These are phyloP conservation scores for Cylindroiulus punctatus DNA, from an alignment of 2,888 invertebrate genomes.

Conservation along the genomic window DNA sequence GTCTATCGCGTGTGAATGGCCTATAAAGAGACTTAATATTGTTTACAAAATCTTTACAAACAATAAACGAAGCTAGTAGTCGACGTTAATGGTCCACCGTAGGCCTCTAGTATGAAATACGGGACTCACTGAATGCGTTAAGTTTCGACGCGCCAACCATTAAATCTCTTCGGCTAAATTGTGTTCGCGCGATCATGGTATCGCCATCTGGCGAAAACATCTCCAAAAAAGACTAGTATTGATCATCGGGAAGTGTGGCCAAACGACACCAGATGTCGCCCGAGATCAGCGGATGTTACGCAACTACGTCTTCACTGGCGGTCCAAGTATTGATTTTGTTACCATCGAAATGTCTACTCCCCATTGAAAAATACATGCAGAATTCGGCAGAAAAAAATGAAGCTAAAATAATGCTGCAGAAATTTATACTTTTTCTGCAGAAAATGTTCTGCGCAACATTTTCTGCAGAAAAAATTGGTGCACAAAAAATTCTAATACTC, in stretches of 20 bases:
- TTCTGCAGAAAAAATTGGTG: no score
- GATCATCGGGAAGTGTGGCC: not conserved
- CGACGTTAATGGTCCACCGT: not conserved
- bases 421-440: no score
- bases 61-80: not conserved
- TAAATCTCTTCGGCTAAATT: no score
- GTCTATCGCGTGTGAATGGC: not conserved
- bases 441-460: no score
- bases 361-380: no score
- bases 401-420: no score
- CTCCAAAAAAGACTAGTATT: not conserved
- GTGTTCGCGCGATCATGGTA: not conserved
- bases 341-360: no score
- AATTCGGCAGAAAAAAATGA: no score
- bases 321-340: no score
- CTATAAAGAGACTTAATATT: conserved; percentile 32
- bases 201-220: not conserved
- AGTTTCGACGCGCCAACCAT: not conserved
- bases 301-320: no score
- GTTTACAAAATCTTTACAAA: conserved; percentile 25
- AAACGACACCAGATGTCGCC: not conserved
- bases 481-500: no score
- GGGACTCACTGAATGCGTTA: no score
- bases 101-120: not conserved
- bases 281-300: not conserved